Evolutionary conservation across 1,140 invertebrate genomes (phyloP).

Genomic region (Drosophila seguyi): DNA sequence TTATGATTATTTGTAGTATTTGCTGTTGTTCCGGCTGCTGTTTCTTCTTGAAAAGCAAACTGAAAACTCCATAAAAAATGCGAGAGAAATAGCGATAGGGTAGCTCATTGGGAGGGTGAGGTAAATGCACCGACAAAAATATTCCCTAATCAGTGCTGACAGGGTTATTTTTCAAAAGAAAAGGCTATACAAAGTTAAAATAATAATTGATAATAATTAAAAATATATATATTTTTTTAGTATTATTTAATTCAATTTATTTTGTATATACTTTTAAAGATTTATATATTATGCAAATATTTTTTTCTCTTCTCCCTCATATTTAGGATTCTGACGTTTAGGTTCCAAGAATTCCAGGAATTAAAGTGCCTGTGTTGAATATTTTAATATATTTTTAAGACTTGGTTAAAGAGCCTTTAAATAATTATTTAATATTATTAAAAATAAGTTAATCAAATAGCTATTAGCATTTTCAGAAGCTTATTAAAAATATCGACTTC

Average conservation of each 20-base stretch:
- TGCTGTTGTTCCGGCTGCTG: constrained; percentile 61
- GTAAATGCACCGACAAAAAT: constrained; percentile 26
- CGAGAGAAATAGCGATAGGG: constrained; percentile 6
- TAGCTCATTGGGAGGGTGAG: not conserved
- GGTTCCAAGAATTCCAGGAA: too few relatives aligned
- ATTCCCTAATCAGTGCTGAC: constrained; percentile 4
- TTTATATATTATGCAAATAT: too few relatives aligned
- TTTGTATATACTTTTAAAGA: too few relatives aligned
- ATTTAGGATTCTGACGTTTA: too few relatives aligned
- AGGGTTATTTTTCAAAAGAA: not conserved
- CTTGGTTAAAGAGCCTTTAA: too few relatives aligned
- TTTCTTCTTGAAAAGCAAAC: constrained; percentile 76
- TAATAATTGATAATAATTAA: not conserved
- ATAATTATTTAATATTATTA: too few relatives aligned
- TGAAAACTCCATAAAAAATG: constrained; percentile 79
- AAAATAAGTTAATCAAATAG: too few relatives aligned
- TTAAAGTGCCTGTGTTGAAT: too few relatives aligned
- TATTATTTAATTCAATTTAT: not conserved
- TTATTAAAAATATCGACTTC: accelerated
- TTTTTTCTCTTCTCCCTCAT: too few relatives aligned
- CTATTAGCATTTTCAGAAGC: too few relatives aligned
- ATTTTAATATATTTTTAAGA: too few relatives aligned
- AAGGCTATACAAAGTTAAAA: not conserved
- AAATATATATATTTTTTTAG: not conserved
- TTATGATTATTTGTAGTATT: constrained; percentile 84